Evolutionary conservation across 2,113 vertebrate genomes (phyloP).

Genomic region (Triplophysa siluroides): DNA sequence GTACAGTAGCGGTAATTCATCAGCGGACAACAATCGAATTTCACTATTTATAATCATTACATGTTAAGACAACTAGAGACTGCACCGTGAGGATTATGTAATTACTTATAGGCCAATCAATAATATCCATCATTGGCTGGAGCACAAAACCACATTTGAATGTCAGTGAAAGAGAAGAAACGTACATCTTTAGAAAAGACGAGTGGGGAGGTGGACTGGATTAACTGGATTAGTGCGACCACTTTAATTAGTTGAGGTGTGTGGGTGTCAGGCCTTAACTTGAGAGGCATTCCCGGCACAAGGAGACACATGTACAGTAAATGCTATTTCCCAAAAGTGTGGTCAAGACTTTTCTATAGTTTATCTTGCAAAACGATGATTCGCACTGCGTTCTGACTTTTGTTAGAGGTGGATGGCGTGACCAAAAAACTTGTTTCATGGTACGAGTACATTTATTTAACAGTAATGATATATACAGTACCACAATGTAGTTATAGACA

Average conservation of each 20-base stretch:
- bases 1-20: conserved; percentile 40
- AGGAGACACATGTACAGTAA: not conserved
- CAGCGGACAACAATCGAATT: not conserved
- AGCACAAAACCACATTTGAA: conserved; percentile 17
- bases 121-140: conserved; percentile 9
- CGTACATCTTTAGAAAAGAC: not conserved
- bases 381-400: too few relatives aligned
- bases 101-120: conserved; percentile 25
- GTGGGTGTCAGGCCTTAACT: conserved; percentile 3
- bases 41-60: conserved; percentile 32
- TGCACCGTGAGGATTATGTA: conserved; percentile 14
- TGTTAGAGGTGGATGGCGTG: too few relatives aligned
- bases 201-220: not conserved
- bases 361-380: conserved; percentile 24
- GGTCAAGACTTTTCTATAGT: conserved; percentile 19
- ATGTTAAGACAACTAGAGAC: conserved; percentile 14
- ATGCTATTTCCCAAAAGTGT: conserved; percentile 18
- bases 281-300: conserved; percentile 14
- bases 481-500: too few relatives aligned
- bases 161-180: conserved; percentile 11
- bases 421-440: too few relatives aligned
- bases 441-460: too few relatives aligned
- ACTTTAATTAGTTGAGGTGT: conserved; percentile 39
- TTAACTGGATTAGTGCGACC: conserved; percentile 33
- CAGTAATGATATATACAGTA: too few relatives aligned